Evolutionary conservation across 1,140 invertebrate species (phyloP).

Genomic region (Delia radicum): DNA sequence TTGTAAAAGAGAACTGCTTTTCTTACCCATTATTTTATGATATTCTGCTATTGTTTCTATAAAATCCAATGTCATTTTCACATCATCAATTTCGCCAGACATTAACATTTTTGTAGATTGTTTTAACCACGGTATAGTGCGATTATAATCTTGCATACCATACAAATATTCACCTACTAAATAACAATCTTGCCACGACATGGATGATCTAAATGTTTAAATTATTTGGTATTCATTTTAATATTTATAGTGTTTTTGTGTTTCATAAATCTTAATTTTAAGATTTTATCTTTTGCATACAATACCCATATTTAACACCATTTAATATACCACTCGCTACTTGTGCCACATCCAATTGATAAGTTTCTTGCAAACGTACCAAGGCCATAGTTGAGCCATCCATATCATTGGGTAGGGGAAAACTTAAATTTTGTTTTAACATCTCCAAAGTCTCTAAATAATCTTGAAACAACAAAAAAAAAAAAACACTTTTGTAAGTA

Average conservation of each 20-base stretch:
- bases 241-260: neutral
- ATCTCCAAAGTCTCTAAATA: constrained; percentile 72
- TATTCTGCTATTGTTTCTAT: constrained; percentile 45
- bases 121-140: constrained; percentile 90
- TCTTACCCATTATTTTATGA: constrained; percentile 75
- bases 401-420: constrained; percentile 85
- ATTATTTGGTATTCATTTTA: neutral
- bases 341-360: constrained; percentile 84
- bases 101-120: constrained; percentile 64
- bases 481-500: neutral
- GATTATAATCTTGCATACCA: constrained; percentile 89
- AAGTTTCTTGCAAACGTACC: constrained; percentile 93
- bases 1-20: too few species aligned
- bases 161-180: constrained; percentile 94
- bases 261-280: neutral
- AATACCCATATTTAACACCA: constrained; percentile 80
- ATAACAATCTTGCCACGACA: constrained; percentile 89
- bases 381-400: constrained; percentile 90
- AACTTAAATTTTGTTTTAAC: constrained; percentile 70
- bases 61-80: constrained; percentile 39
- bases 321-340: constrained; percentile 86
- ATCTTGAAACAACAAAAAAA: constrained; percentile 56
- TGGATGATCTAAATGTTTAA: constrained; percentile 57
- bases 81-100: constrained; percentile 34
- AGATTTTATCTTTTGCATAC: constrained; percentile 16